These are phyloP conservation scores for Cephus rjabovi DNA, from an alignment of 2,888 invertebrate species.

Conservation along the genomic window DNA sequence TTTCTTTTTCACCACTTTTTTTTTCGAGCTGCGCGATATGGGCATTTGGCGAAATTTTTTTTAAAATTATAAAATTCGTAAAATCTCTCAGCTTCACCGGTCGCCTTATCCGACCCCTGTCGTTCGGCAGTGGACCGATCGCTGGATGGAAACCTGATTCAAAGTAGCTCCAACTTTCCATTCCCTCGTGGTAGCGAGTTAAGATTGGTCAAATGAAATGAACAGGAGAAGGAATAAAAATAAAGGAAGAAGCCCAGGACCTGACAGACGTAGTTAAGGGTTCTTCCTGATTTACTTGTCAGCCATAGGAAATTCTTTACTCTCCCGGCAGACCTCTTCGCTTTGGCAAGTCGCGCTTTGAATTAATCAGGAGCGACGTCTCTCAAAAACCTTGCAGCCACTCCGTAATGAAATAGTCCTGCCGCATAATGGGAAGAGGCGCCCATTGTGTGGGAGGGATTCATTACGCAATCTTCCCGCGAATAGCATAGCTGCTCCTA, in stretches of 20 bases:
- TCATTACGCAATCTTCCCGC: slow-evolving; percentile 41
- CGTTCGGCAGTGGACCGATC: too few species aligned
- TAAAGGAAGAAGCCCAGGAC: not conserved
- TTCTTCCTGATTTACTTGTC: not conserved
- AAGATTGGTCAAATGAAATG: not conserved
- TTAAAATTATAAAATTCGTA: too few species aligned
- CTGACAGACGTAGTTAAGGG: not conserved
- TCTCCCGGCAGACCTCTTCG: slow-evolving; percentile 18
- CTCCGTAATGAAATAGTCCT: slow-evolving; percentile 45
- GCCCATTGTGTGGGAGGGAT: slow-evolving; percentile 39
- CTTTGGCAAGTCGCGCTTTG: slow-evolving; percentile 18
- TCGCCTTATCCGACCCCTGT: too few species aligned
- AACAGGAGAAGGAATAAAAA: not conserved
- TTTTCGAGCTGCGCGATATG: too few species aligned
- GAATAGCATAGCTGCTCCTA: slow-evolving; percentile 23
- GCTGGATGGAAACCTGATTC: too few species aligned
- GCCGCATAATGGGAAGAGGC: slow-evolving; percentile 27
- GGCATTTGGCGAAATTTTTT: too few species aligned
- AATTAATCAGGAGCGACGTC: slow-evolving; percentile 45
- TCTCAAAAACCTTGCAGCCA: slow-evolving; percentile 33
- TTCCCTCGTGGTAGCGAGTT: not conserved
- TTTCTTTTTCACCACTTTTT: too few species aligned
- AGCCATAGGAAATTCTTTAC: slow-evolving; percentile 27
- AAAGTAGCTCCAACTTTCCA: too few species aligned
- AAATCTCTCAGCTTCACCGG: too few species aligned